Evolutionary conservation across 2,888 invertebrate species (phyloP).

Genomic region (Molorchus minor): DNA sequence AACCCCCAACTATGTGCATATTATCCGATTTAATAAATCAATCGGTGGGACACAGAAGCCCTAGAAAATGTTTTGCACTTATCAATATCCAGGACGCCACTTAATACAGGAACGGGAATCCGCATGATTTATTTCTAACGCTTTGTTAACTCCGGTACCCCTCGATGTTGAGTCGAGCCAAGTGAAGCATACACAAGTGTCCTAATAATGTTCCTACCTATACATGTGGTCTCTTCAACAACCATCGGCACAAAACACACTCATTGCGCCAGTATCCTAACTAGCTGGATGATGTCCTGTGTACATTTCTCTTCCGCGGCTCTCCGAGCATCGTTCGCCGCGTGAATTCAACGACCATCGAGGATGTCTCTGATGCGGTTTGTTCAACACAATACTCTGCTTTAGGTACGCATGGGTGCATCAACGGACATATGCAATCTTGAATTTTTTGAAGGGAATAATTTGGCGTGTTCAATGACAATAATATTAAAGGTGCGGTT

Average conservation of each 20-base stretch:
- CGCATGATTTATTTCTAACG: slow-evolving; percentile 14
- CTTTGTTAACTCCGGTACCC: slow-evolving; percentile 13
- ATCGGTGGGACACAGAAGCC: too few relatives aligned
- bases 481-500: background rate
- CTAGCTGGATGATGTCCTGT: slow-evolving; percentile 42
- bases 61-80: too few relatives aligned
- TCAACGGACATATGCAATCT: slow-evolving; percentile 21
- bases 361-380: slow-evolving; percentile 40
- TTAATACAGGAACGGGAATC: background rate
- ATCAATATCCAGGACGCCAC: too few relatives aligned
- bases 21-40: too few relatives aligned
- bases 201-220: slow-evolving; percentile 60
- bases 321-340: slow-evolving; percentile 27
- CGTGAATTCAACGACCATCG: slow-evolving; percentile 33
- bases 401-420: slow-evolving; percentile 36
- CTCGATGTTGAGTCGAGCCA: slow-evolving; percentile 31
- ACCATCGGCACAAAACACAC: slow-evolving; percentile 32
- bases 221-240: slow-evolving; percentile 50
- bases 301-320: slow-evolving; percentile 30
- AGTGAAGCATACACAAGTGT: slow-evolving; percentile 54
- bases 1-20: too few relatives aligned
- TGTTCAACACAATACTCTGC: slow-evolving; percentile 30
- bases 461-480: slow-evolving; percentile 16
- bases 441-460: slow-evolving; percentile 33
- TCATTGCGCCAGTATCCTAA: slow-evolving; percentile 38